These are phyloP conservation scores for Brenthis hecate DNA, from an alignment of 2,888 invertebrate genomes.

Conservation along the genomic window DNA sequence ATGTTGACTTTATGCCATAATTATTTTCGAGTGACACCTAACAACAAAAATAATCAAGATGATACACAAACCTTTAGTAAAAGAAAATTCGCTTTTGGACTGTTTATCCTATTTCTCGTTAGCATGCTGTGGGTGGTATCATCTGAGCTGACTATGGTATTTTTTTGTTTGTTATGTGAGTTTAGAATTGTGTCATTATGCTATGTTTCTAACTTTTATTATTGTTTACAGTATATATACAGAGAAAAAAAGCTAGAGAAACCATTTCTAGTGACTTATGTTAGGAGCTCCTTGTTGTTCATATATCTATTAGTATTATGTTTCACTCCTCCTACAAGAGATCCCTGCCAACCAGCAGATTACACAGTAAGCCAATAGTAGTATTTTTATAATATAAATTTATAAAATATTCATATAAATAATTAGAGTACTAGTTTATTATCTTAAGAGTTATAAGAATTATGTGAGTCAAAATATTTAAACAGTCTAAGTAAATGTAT, in stretches of 20 bases:
- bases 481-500: too few relatives aligned
- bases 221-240: constrained; percentile 89
- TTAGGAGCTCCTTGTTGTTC: constrained; percentile 96
- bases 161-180: not conserved
- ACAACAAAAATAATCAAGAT: constrained; percentile 70
- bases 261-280: constrained; percentile 97
- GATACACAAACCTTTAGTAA: constrained; percentile 63
- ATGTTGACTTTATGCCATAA: constrained; percentile 81
- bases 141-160: constrained; percentile 96
- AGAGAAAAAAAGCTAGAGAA: constrained; percentile 92
- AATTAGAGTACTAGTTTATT: too few relatives aligned
- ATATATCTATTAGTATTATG: constrained; percentile 94
- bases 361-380: constrained; percentile 86
- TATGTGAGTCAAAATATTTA: too few relatives aligned
- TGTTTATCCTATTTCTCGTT: constrained; percentile 93
- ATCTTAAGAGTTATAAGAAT: too few relatives aligned
- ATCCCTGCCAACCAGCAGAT: constrained; percentile 88
- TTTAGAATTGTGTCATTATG: constrained; percentile 1
- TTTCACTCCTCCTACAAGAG: constrained; percentile 94
- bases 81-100: constrained; percentile 88
- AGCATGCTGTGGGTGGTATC: constrained; percentile 98
- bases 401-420: not conserved
- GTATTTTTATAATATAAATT: not conserved
- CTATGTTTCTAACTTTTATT: constrained; percentile 16
- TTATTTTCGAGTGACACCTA: constrained; percentile 69